phyloP scores from a whole-genome alignment of 2,797 vertebrate genomes.

The Merluccius polli region DNA sequence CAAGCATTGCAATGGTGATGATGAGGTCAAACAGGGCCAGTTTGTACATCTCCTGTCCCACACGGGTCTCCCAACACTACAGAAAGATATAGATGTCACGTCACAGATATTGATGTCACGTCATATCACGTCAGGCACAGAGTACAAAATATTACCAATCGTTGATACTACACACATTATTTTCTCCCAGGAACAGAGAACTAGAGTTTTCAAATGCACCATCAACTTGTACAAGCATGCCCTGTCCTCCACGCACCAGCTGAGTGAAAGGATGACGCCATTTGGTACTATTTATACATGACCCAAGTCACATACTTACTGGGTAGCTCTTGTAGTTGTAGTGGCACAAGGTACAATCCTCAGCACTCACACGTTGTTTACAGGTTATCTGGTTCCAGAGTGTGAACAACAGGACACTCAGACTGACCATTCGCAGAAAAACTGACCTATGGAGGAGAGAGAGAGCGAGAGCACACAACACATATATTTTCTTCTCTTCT shows the following conservation, averaged over 20 bases:
- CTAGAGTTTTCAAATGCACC: not conserved
- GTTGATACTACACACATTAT: not conserved
- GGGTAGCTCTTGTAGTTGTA: slow-evolving; percentile 70
- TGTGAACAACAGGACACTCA: slow-evolving; percentile 74
- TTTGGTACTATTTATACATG: not conserved
- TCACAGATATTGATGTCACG: not conserved
- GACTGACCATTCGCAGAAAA: slow-evolving; percentile 78
- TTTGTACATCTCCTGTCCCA: slow-evolving; percentile 94
- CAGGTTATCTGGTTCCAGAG: slow-evolving; percentile 86
- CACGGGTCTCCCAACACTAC: slow-evolving; percentile 88
- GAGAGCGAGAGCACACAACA: not conserved
- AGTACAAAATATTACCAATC: not conserved
- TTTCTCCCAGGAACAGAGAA: not conserved
- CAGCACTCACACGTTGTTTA: not conserved
- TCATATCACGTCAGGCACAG: not conserved
- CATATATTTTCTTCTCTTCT: not conserved
- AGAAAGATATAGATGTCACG: not conserved
- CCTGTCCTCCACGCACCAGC: not conserved
- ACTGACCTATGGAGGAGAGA: slow-evolving; percentile 69
- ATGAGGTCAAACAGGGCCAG: slow-evolving; percentile 84
- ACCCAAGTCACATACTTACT: slow-evolving; percentile 58
- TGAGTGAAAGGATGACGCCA: not conserved
- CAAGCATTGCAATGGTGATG: slow-evolving; percentile 64
- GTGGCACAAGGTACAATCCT: slow-evolving; percentile 57
- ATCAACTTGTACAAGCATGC: not conserved